Evolutionary conservation across 2,113 vertebrate species (phyloP).

Genomic region (Heterotis niloticus): DNA sequence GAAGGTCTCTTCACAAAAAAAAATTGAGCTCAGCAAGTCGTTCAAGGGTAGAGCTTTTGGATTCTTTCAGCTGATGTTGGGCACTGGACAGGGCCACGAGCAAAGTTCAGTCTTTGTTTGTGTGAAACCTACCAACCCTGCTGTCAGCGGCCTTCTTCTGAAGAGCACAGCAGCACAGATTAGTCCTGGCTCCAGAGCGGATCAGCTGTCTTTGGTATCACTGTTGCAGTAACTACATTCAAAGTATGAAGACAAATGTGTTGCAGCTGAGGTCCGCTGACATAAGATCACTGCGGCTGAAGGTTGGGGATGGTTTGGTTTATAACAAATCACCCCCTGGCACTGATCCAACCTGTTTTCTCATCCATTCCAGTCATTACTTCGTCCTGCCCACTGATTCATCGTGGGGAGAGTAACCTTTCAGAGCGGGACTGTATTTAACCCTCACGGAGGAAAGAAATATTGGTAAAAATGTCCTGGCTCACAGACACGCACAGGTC

Average conservation of each 20-base stretch:
- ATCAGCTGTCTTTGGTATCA: neutral
- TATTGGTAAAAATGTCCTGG: neutral
- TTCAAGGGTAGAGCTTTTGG: no score
- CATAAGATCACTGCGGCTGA: neutral
- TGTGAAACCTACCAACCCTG: neutral
- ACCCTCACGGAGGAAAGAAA: neutral
- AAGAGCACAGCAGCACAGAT: neutral
- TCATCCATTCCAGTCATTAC: neutral
- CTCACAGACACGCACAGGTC: no score
- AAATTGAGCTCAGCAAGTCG: no score
- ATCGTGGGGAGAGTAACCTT: conserved; percentile 9
- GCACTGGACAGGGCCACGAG: neutral
- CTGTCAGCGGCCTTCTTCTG: no score
- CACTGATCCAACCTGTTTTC: no score
- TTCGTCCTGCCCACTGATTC: neutral
- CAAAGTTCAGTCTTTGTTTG: neutral
- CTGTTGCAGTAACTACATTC: neutral
- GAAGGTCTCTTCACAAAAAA: no score
- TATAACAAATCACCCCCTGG: no score
- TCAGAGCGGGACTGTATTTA: neutral
- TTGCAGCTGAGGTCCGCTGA: neutral
- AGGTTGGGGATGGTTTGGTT: no score
- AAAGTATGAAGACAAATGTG: no score
- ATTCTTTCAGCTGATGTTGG: no score
- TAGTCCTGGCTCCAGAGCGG: neutral